Percentiles rank a stretch among this genome's conserved stretches.
phyloP scores from a whole-genome alignment of 2,113 vertebrate genomes.

The Gila orcuttii region DNA sequence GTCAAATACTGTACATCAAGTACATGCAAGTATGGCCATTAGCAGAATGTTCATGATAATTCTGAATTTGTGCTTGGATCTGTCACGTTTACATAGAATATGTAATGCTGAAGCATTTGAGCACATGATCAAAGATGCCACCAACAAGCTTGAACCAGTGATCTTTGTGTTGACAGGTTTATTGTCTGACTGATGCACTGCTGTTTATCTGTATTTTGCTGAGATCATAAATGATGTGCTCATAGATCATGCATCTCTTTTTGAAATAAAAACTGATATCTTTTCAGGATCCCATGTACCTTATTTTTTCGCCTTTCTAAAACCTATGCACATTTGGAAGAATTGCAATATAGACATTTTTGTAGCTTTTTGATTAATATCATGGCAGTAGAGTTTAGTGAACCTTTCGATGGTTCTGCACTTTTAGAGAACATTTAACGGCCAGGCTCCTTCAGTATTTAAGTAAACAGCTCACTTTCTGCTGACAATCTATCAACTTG shows the following conservation, averaged over 20 bases:
- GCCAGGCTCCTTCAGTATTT: not conserved
- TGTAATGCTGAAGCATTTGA: conserved; percentile 20
- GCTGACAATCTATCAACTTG: not conserved
- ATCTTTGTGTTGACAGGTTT: conserved; percentile 51
- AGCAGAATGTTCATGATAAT: not conserved
- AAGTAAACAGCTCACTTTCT: conserved; percentile 7
- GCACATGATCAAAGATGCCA: conserved; percentile 15
- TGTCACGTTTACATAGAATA: conserved; percentile 23
- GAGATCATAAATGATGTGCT: conserved; percentile 6
- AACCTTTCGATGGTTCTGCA: not conserved
- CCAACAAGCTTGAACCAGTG: conserved; percentile 38
- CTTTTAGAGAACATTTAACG: conserved; percentile 12
- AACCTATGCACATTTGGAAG: not conserved
- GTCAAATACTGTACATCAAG: too few relatives aligned
- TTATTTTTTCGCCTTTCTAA: not conserved
- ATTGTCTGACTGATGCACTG: conserved; percentile 35
- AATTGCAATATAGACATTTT: not conserved
- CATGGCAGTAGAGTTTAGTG: not conserved
- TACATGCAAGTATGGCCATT: too few relatives aligned
- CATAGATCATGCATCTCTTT: not conserved
- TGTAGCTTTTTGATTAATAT: conserved; percentile 18
- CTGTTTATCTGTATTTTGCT: conserved; percentile 8
- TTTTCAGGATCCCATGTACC: not conserved
- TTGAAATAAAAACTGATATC: not conserved
- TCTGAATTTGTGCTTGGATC: not conserved